These are phyloP conservation scores for Suricata suricatta DNA, from an alignment of 2,113 vertebrate genomes.

Conservation along the genomic window DNA sequence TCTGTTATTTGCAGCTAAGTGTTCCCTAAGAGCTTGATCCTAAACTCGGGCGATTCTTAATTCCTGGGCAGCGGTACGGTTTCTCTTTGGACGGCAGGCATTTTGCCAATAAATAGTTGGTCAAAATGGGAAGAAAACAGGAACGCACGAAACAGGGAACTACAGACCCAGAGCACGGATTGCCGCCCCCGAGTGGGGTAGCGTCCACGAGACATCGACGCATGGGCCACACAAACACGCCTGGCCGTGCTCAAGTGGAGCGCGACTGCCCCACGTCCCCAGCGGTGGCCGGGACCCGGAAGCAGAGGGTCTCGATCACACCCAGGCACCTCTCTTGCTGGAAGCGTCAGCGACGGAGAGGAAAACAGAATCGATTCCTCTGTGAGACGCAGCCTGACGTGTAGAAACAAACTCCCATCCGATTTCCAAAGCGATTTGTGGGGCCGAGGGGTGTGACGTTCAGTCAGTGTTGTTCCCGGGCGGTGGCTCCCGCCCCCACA, in stretches of 20 bases:
- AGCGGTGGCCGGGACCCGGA: background rate
- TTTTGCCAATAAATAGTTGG: background rate
- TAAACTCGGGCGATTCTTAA: background rate
- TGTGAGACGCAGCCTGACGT: background rate
- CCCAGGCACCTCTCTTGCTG: background rate
- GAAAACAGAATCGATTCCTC: background rate
- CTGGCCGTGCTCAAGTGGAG: background rate
- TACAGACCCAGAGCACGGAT: accelerated
- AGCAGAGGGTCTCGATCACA: background rate
- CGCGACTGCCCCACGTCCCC: background rate
- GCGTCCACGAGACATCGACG: accelerated
- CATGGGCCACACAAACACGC: accelerated
- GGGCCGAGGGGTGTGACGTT: accelerated
- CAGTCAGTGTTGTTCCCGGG: background rate
- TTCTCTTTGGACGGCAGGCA: background rate
- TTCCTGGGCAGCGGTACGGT: background rate
- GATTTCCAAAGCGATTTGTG: background rate
- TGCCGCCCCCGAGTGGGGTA: accelerated
- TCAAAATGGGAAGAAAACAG: background rate
- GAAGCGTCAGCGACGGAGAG: background rate
- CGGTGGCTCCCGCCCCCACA: background rate
- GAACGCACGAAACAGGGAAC: background rate
- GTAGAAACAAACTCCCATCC: background rate
- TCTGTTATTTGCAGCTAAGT: background rate
- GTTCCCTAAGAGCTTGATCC: background rate